phyloP scores from a whole-genome alignment of 2,113 vertebrate species.

The Erinaceus europaeus region DNA sequence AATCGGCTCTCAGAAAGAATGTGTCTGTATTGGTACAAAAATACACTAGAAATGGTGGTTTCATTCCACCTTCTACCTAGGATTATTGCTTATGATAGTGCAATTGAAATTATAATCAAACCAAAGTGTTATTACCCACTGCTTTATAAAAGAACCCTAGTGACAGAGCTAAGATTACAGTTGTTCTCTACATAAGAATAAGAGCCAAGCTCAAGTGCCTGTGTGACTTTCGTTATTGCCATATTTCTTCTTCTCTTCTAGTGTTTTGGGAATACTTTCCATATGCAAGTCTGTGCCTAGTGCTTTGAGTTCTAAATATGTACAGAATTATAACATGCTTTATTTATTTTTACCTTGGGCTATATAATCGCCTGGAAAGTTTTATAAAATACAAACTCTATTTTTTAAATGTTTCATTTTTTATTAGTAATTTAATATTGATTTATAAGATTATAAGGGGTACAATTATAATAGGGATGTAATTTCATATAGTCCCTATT shows the following conservation, averaged over 20 bases:
- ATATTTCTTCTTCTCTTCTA: background rate
- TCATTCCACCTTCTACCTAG: background rate
- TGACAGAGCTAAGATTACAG: background rate
- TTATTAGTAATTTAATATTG: too few species aligned
- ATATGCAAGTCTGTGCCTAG: background rate
- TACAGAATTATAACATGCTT: background rate
- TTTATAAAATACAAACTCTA: background rate
- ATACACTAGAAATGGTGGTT: background rate
- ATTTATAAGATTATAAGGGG: too few species aligned
- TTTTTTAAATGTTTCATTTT: too few species aligned
- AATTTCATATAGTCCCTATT: too few species aligned
- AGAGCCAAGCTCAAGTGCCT: background rate
- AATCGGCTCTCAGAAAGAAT: background rate
- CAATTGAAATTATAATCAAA: background rate
- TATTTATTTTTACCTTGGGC: background rate
- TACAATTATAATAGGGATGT: too few species aligned
- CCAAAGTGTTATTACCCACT: background rate
- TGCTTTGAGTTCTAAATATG: background rate
- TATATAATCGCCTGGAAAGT: background rate
- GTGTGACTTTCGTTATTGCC: background rate
- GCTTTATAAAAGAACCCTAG: background rate
- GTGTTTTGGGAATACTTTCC: background rate
- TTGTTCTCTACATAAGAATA: background rate
- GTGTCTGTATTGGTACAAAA: background rate
- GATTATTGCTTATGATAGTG: background rate